phyloP scores from a whole-genome alignment of 2,888 invertebrate species.

The Halocaridina rubra region DNA sequence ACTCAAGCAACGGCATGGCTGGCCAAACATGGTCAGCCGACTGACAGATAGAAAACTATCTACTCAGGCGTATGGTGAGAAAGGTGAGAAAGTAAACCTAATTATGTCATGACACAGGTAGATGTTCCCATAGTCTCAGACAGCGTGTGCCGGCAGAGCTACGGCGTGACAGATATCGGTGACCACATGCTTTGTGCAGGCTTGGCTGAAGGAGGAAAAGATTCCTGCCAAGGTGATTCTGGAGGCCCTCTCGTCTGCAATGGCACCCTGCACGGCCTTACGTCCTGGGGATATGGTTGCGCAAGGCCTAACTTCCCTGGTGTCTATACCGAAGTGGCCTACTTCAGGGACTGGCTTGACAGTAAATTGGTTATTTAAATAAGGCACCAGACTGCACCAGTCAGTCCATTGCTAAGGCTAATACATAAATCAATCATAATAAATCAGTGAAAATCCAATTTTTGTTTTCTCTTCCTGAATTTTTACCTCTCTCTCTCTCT shows the following conservation, averaged over 20 bases:
- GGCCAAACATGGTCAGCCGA: no score
- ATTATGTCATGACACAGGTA: no score
- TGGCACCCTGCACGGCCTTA: slow-evolving; percentile 62
- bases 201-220: slow-evolving; percentile 61
- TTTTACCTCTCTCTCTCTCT: background rate
- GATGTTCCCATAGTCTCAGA: slow-evolving; percentile 63
- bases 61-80: no score
- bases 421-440: no score
- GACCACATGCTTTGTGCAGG: slow-evolving; percentile 65
- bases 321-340: slow-evolving; percentile 64
- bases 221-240: slow-evolving; percentile 65
- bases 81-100: no score
- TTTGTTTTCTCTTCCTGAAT: background rate
- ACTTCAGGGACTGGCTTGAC: slow-evolving; percentile 64
- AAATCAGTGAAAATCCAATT: background rate
- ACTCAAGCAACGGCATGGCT: no score
- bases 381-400: background rate
- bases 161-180: slow-evolving; percentile 50
- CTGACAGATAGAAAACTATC: no score
- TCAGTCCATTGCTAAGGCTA: background rate
- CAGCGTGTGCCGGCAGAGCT: slow-evolving; percentile 56
- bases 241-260: slow-evolving; percentile 65
- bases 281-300: slow-evolving; percentile 65
- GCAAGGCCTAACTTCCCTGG: slow-evolving; percentile 63
- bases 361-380: background rate